Evolutionary conservation across 2,888 invertebrate species (phyloP).

Genomic region (Acanthococcus lagerstroemiae): DNA sequence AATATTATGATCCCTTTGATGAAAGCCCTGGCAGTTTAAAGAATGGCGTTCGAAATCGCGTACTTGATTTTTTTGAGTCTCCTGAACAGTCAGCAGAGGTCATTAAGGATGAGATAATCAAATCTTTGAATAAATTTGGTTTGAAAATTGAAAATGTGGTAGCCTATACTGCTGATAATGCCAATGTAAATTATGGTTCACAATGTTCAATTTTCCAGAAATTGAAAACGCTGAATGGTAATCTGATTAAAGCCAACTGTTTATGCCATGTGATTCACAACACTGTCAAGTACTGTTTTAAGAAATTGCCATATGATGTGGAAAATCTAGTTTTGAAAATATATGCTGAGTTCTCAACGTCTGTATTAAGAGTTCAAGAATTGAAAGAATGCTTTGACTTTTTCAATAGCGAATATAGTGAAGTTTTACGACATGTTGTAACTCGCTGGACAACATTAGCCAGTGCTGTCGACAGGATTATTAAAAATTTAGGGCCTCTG

Average conservation of each 20-base stretch:
- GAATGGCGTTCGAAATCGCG: slow-evolving; percentile 9
- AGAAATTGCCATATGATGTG: slow-evolving; percentile 35
- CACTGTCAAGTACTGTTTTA: slow-evolving; percentile 35
- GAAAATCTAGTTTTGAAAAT: slow-evolving; percentile 37
- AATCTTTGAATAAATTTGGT: not conserved
- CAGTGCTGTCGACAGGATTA: slow-evolving; percentile 32
- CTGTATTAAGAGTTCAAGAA: slow-evolving; percentile 33
- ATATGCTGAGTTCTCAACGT: slow-evolving; percentile 36
- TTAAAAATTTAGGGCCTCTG: slow-evolving; percentile 32
- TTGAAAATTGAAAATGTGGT: not conserved
- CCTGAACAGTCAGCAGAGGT: slow-evolving; percentile 2
- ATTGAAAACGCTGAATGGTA: not conserved
- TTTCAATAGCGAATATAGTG: slow-evolving; percentile 33
- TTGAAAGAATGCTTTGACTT: slow-evolving; percentile 36
- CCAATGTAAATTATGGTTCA: slow-evolving; percentile 16
- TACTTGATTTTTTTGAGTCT: slow-evolving; percentile 17
- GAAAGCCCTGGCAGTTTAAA: not conserved
- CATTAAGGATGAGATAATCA: slow-evolving; percentile 6
- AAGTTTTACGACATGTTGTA: slow-evolving; percentile 35
- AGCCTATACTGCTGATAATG: slow-evolving; percentile 22
- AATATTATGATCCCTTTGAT: slow-evolving; percentile 8
- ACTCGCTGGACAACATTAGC: slow-evolving; percentile 34
- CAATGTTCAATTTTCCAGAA: slow-evolving; percentile 15
- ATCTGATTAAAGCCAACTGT: slow-evolving; percentile 35
- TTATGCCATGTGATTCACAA: slow-evolving; percentile 36